phyloP scores from a whole-genome alignment of 2,888 invertebrate genomes.

The Trichacis sp. region DNA sequence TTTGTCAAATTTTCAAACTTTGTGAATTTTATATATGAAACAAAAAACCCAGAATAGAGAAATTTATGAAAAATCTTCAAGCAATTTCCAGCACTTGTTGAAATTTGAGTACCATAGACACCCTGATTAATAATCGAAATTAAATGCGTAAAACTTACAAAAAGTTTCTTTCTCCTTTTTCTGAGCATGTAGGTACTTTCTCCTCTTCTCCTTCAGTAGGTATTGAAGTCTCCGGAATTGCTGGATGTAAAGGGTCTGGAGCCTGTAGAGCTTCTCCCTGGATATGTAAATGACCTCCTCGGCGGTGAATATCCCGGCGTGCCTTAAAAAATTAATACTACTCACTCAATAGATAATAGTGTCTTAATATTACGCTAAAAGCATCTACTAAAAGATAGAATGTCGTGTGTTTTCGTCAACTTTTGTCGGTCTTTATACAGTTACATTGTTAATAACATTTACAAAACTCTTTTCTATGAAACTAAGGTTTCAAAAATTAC shows the following conservation, averaged over 20 bases:
- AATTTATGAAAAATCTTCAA: too few species aligned
- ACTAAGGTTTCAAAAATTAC: neutral
- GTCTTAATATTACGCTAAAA: slow-evolving; percentile 52
- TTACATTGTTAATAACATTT: neutral
- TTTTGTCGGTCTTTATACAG: neutral
- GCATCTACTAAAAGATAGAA: slow-evolving; percentile 52
- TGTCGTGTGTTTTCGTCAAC: neutral
- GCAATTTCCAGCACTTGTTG: too few species aligned
- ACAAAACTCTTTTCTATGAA: neutral
- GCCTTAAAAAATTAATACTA: slow-evolving; percentile 73
- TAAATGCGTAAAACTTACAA: slow-evolving; percentile 70
- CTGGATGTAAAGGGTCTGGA: slow-evolving; percentile 85
- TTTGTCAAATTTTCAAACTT: too few species aligned
- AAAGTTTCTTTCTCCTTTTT: slow-evolving; percentile 85
- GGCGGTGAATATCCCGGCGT: slow-evolving; percentile 89
- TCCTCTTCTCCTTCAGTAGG: slow-evolving; percentile 78
- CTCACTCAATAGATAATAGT: slow-evolving; percentile 54
- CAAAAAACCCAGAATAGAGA: too few species aligned
- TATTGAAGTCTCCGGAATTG: slow-evolving; percentile 84
- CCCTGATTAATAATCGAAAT: slow-evolving; percentile 15
- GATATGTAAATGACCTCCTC: slow-evolving; percentile 87
- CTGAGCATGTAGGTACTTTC: slow-evolving; percentile 79
- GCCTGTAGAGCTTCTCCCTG: slow-evolving; percentile 78
- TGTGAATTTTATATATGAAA: too few species aligned
- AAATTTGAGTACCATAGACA: too few species aligned